Conservation (phyloP, 2,888 invertebrate genomes). For the Troides aeacus region DNA sequence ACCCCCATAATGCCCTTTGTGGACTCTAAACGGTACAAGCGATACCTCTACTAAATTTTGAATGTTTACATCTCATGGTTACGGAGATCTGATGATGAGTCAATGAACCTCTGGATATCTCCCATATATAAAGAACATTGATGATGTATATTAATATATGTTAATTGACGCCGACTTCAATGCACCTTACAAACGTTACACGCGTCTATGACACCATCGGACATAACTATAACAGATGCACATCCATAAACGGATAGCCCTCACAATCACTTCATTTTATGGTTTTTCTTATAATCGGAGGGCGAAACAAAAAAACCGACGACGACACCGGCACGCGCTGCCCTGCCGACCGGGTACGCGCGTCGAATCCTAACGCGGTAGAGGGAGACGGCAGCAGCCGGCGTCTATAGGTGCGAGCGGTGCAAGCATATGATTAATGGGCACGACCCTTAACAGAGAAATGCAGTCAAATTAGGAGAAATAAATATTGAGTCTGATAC, state of each 20-base stretch:
- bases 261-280: conserved; percentile 65
- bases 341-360: conserved; percentile 58
- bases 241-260: conserved; percentile 45
- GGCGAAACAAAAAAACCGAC: conserved; percentile 47
- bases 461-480: conserved; percentile 76
- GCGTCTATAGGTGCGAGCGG: conserved; percentile 36
- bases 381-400: conserved; percentile 46
- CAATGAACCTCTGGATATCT: too few species aligned
- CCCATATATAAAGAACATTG: too few species aligned
- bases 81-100: too few species aligned
- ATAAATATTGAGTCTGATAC: conserved; percentile 62
- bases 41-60: too few species aligned
- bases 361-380: conserved; percentile 56
- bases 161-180: too few species aligned
- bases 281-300: conserved; percentile 63
- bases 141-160: too few species aligned
- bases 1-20: too few species aligned
- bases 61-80: too few species aligned
- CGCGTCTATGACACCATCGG: conserved; percentile 27
- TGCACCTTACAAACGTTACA: not conserved
- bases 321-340: conserved; percentile 69
- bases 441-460: conserved; percentile 63
- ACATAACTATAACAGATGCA: conserved; percentile 50
- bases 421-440: conserved; percentile 61
- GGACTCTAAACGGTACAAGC: too few species aligned